These are phyloP conservation scores for Prietella phreatophila DNA, from an alignment of 2,113 vertebrate genomes.

Conservation along the genomic window DNA sequence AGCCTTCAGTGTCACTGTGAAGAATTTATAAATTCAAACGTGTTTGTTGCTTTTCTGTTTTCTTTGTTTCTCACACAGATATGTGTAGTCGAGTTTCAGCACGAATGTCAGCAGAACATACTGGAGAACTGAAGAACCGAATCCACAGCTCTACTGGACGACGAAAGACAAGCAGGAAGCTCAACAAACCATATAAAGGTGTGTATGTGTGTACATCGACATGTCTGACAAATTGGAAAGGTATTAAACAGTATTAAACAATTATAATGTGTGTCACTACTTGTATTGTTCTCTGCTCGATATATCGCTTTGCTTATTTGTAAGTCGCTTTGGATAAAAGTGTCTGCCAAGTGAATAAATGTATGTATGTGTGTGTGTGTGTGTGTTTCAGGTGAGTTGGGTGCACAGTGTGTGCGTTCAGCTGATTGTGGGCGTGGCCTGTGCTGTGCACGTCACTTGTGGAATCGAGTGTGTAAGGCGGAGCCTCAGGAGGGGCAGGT, in stretches of 20 bases:
- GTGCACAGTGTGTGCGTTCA: conserved; percentile 78
- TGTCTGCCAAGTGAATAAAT: too few relatives aligned
- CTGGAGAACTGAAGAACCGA: background rate
- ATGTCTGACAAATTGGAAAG: background rate
- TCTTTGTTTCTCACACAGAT: background rate
- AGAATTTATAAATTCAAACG: background rate
- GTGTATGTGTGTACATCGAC: background rate
- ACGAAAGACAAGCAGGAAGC: background rate
- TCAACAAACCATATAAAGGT: conserved; percentile 12
- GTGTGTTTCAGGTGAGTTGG: conserved; percentile 68
- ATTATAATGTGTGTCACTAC: background rate
- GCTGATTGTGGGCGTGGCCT: conserved; percentile 79
- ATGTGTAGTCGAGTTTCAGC: background rate
- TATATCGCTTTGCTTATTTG: too few relatives aligned
- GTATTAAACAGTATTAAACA: background rate
- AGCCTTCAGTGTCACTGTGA: background rate
- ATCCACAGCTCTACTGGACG: background rate
- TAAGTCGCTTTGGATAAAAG: too few relatives aligned
- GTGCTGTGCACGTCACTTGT: conserved; percentile 84
- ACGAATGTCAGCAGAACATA: background rate
- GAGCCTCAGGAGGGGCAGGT: conserved; percentile 81
- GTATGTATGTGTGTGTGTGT: too few relatives aligned
- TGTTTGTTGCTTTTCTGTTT: background rate
- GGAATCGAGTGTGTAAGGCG: conserved; percentile 85
- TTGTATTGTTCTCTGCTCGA: too few relatives aligned